Evolutionary conservation across 1,140 invertebrate species (phyloP), one percentile per base, ranked within the genome.

Genomic region (Pogonognathellus flavescens): DNA sequence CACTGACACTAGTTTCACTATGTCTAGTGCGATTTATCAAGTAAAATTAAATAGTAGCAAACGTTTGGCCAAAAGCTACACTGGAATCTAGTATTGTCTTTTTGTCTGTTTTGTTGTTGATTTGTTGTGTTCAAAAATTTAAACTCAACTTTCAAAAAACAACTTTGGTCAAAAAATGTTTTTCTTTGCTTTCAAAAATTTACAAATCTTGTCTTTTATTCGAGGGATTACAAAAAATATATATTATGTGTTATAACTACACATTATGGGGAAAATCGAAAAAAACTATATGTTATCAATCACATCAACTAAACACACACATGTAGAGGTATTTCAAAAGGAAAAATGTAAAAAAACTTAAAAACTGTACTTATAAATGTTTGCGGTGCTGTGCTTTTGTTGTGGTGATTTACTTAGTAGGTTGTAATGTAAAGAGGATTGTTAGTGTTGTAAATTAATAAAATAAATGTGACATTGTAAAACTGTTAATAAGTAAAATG

Each of bases 1-100:
- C 70, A 76, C 70, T 76, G 70, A 76, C 70, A 76, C 70, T 76
- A 76, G 70, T 41, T 16, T 76, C 31, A 41, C 70, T 76, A 76
- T 76, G 41, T 76, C 70, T 76, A 76, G 70, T 76, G 70, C 70
- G 70, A 76, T 25, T 76, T 31, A 57, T 57, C n/a, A 41, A 41
- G 1, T 41, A 41, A 41, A 41, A 41, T 41, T 41, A 41, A 41
- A 41, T 41, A 76, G 41, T 49, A 76, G 70, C 70, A 76, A 76
- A 76, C 31, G 70, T 76, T 50, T 49, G 70, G 41, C 31, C 70
- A 76, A 50, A 70, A 76, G 70, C 62, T 66, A 25, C 14, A 25
- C 25, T 66, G 18, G 14, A 66, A 66, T 66, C 62, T 66, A 66
- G 53, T 4, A n/a, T 57, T 41, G 31, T 41, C 31, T 41, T 41